phyloP scores from a whole-genome alignment of 92 coral and sea anemone species.

The Galaxea fascicularis region DNA sequence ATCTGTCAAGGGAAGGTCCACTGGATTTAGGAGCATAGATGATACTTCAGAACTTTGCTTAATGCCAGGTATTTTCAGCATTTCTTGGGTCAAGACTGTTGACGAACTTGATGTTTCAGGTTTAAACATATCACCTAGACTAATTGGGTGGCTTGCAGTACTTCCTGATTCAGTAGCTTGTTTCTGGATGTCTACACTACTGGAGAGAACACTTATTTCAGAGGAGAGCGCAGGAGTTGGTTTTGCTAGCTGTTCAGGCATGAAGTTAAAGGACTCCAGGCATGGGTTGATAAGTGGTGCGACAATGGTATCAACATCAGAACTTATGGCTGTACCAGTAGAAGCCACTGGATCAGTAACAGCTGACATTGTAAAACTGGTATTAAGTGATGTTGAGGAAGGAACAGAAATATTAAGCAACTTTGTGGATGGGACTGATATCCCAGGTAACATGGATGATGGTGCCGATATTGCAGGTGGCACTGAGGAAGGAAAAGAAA shows the following conservation, averaged over 20 bases:
- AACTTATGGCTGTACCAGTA: neutral
- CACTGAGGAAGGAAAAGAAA: neutral
- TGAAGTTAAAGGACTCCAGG: slow-evolving; percentile 24
- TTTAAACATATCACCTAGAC: neutral
- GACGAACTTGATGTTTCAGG: slow-evolving; percentile 15
- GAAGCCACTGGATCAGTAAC: neutral
- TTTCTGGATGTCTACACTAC: neutral
- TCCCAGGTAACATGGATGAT: neutral
- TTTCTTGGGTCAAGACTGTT: slow-evolving; percentile 48
- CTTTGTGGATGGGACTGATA: neutral
- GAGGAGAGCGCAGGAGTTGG: neutral
- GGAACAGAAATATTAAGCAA: neutral
- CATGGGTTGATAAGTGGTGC: slow-evolving; percentile 1
- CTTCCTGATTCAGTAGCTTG: neutral
- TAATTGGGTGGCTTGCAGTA: neutral
- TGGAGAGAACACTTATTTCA: neutral
- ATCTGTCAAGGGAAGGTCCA: slow-evolving; percentile 31
- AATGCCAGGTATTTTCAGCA: slow-evolving; percentile 39
- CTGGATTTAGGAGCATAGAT: neutral
- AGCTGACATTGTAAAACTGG: slow-evolving; percentile 9
- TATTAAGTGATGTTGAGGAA: slow-evolving; percentile 20
- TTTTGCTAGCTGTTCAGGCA: slow-evolving; percentile 13
- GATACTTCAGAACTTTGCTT: slow-evolving; percentile 22
- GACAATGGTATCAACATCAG: neutral
- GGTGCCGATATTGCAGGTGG: neutral